Percentiles rank a stretch among this genome's conserved stretches.
Conservation (phyloP, 2,113 vertebrate genomes). For the Datnioides undecimradiatus region DNA sequence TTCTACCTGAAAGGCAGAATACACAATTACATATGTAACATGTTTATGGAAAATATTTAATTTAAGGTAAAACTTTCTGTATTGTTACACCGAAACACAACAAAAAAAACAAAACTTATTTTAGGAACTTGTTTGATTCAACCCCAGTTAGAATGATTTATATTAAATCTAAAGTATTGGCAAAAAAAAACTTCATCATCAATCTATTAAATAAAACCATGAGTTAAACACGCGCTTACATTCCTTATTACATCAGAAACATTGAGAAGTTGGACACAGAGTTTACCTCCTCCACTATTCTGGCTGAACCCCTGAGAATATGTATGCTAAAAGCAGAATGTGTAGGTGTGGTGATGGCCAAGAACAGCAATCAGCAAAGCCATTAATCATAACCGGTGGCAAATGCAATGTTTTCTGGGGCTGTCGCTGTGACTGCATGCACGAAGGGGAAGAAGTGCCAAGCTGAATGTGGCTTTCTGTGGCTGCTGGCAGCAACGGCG, state of each 20-base stretch:
- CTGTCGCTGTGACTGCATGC: constrained; percentile 57
- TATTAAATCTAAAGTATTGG: no score
- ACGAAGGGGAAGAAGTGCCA: constrained; percentile 49
- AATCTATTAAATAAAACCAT: neutral
- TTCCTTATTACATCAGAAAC: neutral
- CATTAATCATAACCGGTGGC: constrained; percentile 76
- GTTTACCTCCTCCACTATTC: constrained; percentile 25
- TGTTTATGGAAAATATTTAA: neutral
- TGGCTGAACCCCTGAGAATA: constrained; percentile 47
- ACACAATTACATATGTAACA: neutral
- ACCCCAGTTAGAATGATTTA: no score
- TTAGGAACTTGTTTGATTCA: neutral
- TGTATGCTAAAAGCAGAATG: constrained; percentile 51
- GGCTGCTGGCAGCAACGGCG: constrained; percentile 58
- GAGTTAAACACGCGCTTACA: neutral
- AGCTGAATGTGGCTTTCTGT: constrained; percentile 59
- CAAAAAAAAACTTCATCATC: neutral
- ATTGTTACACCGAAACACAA: neutral
- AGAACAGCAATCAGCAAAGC: constrained; percentile 73
- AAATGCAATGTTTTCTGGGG: constrained; percentile 61
- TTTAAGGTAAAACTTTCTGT: neutral
- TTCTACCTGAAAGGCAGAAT: neutral
- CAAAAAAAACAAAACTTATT: neutral
- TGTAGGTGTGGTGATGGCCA: constrained; percentile 65
- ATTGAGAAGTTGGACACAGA: constrained; percentile 10